Base-by-base conservation (phyloP, 1,140 invertebrate genomes). In the Cepaea nemoralis region DNA sequence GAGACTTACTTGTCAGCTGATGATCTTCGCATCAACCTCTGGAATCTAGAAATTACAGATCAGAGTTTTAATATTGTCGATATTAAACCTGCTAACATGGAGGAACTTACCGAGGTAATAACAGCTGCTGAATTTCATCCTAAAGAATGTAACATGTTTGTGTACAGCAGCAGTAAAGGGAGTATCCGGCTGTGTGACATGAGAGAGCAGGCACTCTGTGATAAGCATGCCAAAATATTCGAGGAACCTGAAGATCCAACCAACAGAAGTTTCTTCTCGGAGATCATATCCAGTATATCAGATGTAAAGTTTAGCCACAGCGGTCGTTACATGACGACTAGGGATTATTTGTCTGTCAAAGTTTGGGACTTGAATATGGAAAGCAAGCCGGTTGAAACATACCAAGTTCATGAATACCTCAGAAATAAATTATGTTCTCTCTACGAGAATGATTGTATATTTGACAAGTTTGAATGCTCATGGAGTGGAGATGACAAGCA, bases 31-130 rank as follows among this genome's bases (percentile, higher is more conserved):
- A 99, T 99, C 90, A 99, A 99, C 93, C 94, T 99, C 42, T 99
- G 99, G 98, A 97, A 99, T 93, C 93, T 99, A 89, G 98, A 99
- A 93, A 98, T 99, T 88, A 99, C 98, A 75, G 98, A 99, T 94
- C 97, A 99, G 93, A 98, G 97, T 93, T 99, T 99, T 93, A 99
- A 99, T 93, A 99, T 99, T 92, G 99, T 99, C 88, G 99, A 99
- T 93, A 99, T 99, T 87, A 99, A 99, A 91, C 99, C 99, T 86
- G 96, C 97, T 75, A 99, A 99, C 91, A 99, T 99, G 98, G 99
- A 99, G 92, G 99, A 99, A 92, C 93, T 99, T 82, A 99, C 98
- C 8, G 99, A 99, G 93, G 96, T 97, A 48, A 99, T 99, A 90
- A 99, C 98, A 35, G 88, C 91, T 40, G 97, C 98, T 40, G 98